Evolutionary conservation across 2,113 vertebrate species (phyloP).

Genomic region (Chaetodon trifascialis): DNA sequence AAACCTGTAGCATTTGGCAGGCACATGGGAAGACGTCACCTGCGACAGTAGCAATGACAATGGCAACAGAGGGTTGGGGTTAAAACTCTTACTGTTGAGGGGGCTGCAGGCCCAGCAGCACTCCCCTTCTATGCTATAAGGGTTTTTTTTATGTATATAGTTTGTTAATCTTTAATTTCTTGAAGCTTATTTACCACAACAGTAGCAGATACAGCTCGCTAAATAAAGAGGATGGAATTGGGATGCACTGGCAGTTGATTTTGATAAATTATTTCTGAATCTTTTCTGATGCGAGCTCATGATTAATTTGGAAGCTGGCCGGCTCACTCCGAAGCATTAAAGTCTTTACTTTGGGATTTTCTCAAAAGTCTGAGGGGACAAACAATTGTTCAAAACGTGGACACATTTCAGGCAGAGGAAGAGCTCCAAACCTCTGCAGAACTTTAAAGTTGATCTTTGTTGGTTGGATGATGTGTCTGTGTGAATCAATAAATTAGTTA

Average conservation of each 20-base stretch:
- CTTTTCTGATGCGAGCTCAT: background rate
- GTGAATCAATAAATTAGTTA: background rate
- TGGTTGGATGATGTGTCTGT: background rate
- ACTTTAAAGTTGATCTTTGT: background rate
- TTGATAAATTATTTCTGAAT: slow-evolving; percentile 19
- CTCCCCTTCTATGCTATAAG: no score
- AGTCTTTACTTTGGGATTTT: slow-evolving; percentile 24
- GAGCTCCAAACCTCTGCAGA: background rate
- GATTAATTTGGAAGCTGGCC: slow-evolving; percentile 20
- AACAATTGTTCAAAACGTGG: background rate
- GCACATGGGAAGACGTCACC: no score
- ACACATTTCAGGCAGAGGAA: background rate
- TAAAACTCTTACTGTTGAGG: no score
- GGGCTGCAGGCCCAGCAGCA: no score
- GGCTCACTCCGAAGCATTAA: background rate
- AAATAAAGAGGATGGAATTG: background rate
- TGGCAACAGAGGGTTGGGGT: no score
- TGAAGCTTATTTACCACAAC: background rate
- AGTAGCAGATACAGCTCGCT: background rate
- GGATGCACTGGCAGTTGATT: background rate
- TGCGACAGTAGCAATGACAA: no score
- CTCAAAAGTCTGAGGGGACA: background rate
- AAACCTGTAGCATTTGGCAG: no score
- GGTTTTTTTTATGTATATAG: no score
- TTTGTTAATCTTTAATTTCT: background rate